Evolutionary conservation across 2,888 invertebrate genomes (phyloP).

Genomic region (Eristalis pertinax): DNA sequence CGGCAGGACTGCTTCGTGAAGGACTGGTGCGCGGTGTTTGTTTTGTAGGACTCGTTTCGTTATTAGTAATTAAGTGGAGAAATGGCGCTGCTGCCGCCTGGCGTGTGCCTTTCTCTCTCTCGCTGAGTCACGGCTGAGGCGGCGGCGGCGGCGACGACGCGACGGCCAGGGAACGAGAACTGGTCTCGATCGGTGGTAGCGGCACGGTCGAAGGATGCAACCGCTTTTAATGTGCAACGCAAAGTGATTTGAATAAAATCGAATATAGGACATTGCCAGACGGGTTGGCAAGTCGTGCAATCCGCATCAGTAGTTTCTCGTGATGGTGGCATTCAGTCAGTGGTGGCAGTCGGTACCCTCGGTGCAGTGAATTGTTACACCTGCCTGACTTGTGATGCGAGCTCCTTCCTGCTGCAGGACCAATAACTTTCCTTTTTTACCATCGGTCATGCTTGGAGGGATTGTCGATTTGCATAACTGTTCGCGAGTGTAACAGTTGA

Average conservation of each 20-base stretch:
- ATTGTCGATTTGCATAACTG: slow-evolving; percentile 47
- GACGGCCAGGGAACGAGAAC: slow-evolving; percentile 24
- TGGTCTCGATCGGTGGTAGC: slow-evolving; percentile 26
- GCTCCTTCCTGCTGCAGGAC: slow-evolving; percentile 55
- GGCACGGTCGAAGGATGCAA: slow-evolving; percentile 47
- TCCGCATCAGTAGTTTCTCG: slow-evolving; percentile 55
- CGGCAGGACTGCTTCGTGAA: slow-evolving; percentile 22
- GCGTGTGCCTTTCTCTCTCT: slow-evolving; percentile 72
- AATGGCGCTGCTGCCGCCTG: slow-evolving; percentile 70
- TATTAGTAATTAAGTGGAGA: slow-evolving; percentile 72
- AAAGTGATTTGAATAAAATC: slow-evolving; percentile 68
- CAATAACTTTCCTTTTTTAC: slow-evolving; percentile 64
- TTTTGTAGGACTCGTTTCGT: slow-evolving; percentile 71
- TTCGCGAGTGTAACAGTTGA: slow-evolving; percentile 1
- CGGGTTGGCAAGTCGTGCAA: slow-evolving; percentile 63
- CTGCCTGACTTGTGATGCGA: slow-evolving; percentile 46
- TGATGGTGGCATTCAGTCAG: slow-evolving; percentile 70
- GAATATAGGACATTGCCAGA: slow-evolving; percentile 66
- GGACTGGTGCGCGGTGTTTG: slow-evolving; percentile 64
- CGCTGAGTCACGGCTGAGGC: slow-evolving; percentile 48
- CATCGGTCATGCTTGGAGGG: not conserved
- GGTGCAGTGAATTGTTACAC: slow-evolving; percentile 66
- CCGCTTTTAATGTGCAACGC: slow-evolving; percentile 49
- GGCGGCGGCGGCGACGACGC: not conserved
- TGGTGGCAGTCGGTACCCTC: slow-evolving; percentile 54